Base-by-base conservation (phyloP, 1,140 invertebrate species). In the Cheumatopsyche charites region DNA sequence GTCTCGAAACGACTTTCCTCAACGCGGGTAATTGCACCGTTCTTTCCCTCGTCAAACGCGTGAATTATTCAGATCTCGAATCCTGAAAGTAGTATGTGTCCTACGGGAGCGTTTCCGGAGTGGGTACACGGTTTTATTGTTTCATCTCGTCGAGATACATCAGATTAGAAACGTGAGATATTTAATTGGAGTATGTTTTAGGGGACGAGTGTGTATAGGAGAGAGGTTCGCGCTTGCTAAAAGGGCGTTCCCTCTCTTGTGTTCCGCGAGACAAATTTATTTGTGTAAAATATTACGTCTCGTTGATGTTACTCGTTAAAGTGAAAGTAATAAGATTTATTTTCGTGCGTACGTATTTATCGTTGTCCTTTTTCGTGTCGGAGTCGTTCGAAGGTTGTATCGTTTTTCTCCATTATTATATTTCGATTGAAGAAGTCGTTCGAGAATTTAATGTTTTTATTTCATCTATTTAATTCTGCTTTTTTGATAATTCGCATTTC, bases 31-130 rank as follows among this genome's bases (percentile, higher is more conserved):
- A 58, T 58, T 58, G 55, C 55, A 58, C 6, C 55, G 4, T 58
- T 58, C 23, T 58, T 58, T 23, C 55, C 23, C 19, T 58, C 55
- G 19, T 23, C 55, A 58, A 26, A 58, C 17, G 55, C 23, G 55
- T 58, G 12, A 58, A 58, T 58, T 25, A 58, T 58, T 58, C 55
- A 58, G 21, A 19, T 23, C 21, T 58, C 21, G 55, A 21, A 26
- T 58, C 23, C 23, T 13, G 55, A 58, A 23, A 58, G 13, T n/a
- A n/a, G n/a, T 36, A 36, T 36, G 29, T 36, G 29, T 58, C 55
- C 55, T 58, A 1, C 23, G 55, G 21, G 55, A 58, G n/a, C 15
- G 47, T 52, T 52, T 17, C 47, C 3, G 29, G 29, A 9, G 29
- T 9, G 3, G 29, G 3, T 3, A 4, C 3, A 3, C 3, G 3